Conservation (phyloP, 2,113 vertebrate species). For the Turnix velox region DNA sequence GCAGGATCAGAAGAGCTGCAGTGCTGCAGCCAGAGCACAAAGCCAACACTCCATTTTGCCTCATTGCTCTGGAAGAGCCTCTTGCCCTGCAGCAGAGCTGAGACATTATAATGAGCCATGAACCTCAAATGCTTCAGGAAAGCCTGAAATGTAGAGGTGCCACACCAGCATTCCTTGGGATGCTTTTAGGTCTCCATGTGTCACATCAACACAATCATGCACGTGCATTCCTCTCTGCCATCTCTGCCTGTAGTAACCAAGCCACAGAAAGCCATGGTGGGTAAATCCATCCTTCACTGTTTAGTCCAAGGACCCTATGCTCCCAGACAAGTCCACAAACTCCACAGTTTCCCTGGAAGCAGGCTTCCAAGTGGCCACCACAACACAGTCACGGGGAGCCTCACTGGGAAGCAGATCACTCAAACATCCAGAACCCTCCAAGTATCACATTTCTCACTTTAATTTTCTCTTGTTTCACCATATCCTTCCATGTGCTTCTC, state of each 20-base stretch:
- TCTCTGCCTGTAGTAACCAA: neutral
- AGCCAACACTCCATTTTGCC: neutral
- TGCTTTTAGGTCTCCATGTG: neutral
- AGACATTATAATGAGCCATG: neutral
- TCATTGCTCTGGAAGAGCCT: neutral
- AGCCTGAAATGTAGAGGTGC: neutral
- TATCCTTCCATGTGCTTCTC: neutral
- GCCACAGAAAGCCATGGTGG: neutral
- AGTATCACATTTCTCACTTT: neutral
- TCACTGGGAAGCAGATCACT: neutral
- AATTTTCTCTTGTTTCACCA: neutral
- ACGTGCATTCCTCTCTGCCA: neutral
- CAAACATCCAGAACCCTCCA: neutral
- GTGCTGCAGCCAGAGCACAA: neutral
- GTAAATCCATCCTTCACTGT: neutral
- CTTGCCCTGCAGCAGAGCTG: neutral
- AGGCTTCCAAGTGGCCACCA: neutral
- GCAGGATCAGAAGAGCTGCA: neutral
- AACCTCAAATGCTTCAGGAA: neutral
- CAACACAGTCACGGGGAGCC: neutral
- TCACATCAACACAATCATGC: neutral
- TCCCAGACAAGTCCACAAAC: neutral
- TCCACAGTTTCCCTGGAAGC: neutral
- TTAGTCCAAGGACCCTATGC: neutral
- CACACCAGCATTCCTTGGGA: fast-evolving